Evolutionary conservation across 2,888 invertebrate species (phyloP), one percentile per base, ranked within the genome.

Genomic region (Eupithecia pulchellata): DNA sequence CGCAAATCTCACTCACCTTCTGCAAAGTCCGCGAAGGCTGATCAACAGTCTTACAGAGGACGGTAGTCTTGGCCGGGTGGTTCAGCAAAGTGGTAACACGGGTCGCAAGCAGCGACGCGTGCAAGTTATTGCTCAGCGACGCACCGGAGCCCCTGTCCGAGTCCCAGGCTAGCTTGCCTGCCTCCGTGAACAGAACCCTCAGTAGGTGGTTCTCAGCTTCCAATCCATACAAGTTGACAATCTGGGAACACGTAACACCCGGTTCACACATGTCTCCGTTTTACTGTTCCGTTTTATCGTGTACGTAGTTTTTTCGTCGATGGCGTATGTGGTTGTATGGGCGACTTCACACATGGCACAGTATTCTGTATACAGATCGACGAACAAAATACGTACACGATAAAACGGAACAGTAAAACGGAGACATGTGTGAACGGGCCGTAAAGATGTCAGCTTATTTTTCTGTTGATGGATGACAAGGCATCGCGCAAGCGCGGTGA

Each of bases 161-260:
- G 86, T 92, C 94, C 93, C 91, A 95, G 77, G 98, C 97, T 91
- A 98, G 97, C 89, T 98, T 97, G 85, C 96, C 96, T 85, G 98
- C 92, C 80, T 94, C 93, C 75, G 89, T 97, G 94, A 99, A 97
- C 91, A 99, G 96, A 95, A 98, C 98, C 95, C 98, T 98, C 95
- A 98, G 96, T 93, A 98, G 96, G 96, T 99, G 98, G 95, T 98
- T 97, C 95, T 99, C 98, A 95, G 98, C 98, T 96, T 99, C 98
- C 95, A 98, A 96, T 94, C 99, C 99, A 96, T 98, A 97, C 90
- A 96, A 96, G 95, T 96, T 96, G 88, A 98, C 97, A 94, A 98
- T 96, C 98, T 99, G 94, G 75, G 69, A 71, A 55, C 4, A 47
- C 9, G 25, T n/a, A n/a, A n/a, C n/a, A n/a, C n/a, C n/a, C n/a